Base-by-base conservation (phyloP, 2,888 invertebrate genomes). In the Andrena camellia region DNA sequence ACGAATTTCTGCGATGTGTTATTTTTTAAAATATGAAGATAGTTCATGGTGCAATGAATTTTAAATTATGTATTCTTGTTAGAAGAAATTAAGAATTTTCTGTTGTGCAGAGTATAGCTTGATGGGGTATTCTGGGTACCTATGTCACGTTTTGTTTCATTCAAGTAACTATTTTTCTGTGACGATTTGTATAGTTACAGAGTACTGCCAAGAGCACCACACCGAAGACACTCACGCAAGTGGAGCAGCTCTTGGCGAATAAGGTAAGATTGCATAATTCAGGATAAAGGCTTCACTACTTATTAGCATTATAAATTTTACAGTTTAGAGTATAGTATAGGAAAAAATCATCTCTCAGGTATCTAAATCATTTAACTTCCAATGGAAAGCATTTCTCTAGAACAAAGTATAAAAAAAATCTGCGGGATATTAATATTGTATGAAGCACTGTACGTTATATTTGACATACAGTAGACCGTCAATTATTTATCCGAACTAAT, bases 181-280 rank as follows among this genome's bases (percentile, higher is more conserved):
- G 6, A 68, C 23, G 3, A 57, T 31, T 17, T 75, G 60, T 50
- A 23, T 59, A 94, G 94, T 86, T 94, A 64, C 92, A 93, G 83
- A 85, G 89, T 52, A 89, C 83, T 68, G 82, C 90, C 1, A 77
- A 71, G 3, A 52, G 85, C 10, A 84, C 88, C 1, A 92, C 92
- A 3, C 90, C 92, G 20, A 93, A 93, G 84, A 92, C 93, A 17
- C 86, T 94, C 13, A 92, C 92, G 8, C 91, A 94, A 71, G 92
- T 93, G 13, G 94, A 94, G 64, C 92, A 92, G 76, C 76, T 93
- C 35, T 78, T 94, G 59, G 94, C 94, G 0, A 93, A 94, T 50
- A 94, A 92, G 90, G 94, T 93, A 88, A 89, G 83, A 2, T 13
- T 57, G 3, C 8, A 76, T 23, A 10, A 59, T 26, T 17, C 13